These are phyloP conservation scores for Conus ventricosus DNA, from an alignment of 1,140 invertebrate genomes.

Conservation along the genomic window DNA sequence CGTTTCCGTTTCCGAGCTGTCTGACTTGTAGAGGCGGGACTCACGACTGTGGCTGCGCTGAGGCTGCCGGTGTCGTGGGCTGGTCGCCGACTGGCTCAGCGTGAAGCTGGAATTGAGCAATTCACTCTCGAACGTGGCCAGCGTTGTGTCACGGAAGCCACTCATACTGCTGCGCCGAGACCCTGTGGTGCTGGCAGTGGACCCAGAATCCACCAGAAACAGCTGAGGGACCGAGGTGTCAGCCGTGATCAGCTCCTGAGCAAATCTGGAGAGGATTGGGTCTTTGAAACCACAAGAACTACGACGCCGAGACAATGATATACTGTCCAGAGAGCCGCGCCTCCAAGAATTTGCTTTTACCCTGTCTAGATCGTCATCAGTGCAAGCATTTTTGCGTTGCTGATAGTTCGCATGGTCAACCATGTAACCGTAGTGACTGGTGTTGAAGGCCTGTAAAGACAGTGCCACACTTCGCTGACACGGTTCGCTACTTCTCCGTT, in stretches of 20 bases:
- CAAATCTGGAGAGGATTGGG: slow-evolving; percentile 62
- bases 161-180: slow-evolving; percentile 60
- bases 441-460: slow-evolving; percentile 52
- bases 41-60: slow-evolving; percentile 36
- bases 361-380: slow-evolving; percentile 54
- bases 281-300: slow-evolving; percentile 60
- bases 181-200: slow-evolving; percentile 43
- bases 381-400: slow-evolving; percentile 44
- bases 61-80: slow-evolving; percentile 7
- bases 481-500: slow-evolving; percentile 61
- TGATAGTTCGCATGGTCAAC: slow-evolving; percentile 24
- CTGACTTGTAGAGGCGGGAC: slow-evolving; percentile 34
- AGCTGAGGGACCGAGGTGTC: slow-evolving; percentile 60
- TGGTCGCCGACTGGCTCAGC: background rate
- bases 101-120: slow-evolving; percentile 51
- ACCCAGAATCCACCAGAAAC: slow-evolving; percentile 48
- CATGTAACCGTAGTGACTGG: slow-evolving; percentile 4
- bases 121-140: slow-evolving; percentile 63
- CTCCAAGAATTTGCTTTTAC: slow-evolving; percentile 33
- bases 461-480: slow-evolving; percentile 53
- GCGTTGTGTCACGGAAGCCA: slow-evolving; percentile 56
- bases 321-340: slow-evolving; percentile 44
- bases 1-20: slow-evolving; percentile 50
- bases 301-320: slow-evolving; percentile 35
- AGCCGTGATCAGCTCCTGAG: slow-evolving; percentile 63